phyloP scores from a whole-genome alignment of 1,140 invertebrate genomes.

The Cylas formicarius region DNA sequence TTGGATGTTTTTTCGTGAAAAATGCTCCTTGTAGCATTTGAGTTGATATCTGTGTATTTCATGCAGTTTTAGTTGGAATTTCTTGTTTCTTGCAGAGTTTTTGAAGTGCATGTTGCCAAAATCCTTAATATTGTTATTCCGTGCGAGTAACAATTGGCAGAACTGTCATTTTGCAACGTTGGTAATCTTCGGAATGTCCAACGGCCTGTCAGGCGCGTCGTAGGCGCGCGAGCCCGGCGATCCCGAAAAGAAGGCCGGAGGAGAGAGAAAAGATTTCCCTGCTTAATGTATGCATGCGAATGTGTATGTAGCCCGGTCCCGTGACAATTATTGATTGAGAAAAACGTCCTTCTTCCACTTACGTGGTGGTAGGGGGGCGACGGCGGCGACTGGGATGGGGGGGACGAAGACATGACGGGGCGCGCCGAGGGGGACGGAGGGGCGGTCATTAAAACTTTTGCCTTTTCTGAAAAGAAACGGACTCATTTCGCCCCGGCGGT shows the following conservation, averaged over 20 bases:
- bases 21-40: no score
- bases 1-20: no score
- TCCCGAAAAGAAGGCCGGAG: no score
- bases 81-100: no score
- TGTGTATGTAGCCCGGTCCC: conserved; percentile 28
- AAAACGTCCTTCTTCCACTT: conserved; percentile 38
- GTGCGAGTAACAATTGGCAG: no score
- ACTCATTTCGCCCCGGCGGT: conserved; percentile 37
- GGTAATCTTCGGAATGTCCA: conserved; percentile 6
- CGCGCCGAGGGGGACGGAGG: conserved; percentile 15
- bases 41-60: no score
- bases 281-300: conserved; percentile 24
- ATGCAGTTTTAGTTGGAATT: no score
- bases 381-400: not conserved
- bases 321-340: conserved; percentile 43
- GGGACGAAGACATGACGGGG: not conserved
- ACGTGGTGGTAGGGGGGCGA: conserved; percentile 27
- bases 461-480: conserved; percentile 38
- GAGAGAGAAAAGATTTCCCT: conserved; percentile 12
- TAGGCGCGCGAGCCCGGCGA: conserved; percentile 1
- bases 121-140: no score
- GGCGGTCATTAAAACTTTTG: conserved; percentile 41
- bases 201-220: not conserved
- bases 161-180: conserved; percentile 11
- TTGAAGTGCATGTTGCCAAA: no score